Percentiles rank a stretch among this genome's conserved stretches.
Evolutionary conservation across 2,888 invertebrate species (phyloP).

Genomic region (Thumatha senex): DNA sequence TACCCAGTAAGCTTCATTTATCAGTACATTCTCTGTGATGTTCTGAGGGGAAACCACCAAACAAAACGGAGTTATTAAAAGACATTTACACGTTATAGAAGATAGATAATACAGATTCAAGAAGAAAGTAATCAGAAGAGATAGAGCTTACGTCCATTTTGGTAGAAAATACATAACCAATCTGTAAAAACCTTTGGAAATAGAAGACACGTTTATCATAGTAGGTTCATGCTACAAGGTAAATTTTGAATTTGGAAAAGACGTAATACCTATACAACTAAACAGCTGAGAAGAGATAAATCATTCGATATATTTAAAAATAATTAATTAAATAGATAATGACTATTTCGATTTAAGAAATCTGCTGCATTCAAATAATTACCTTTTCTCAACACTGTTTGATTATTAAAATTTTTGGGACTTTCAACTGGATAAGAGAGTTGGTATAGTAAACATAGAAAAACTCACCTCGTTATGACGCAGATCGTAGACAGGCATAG

Average conservation of each 20-base stretch:
- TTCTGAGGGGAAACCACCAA: constrained; percentile 92
- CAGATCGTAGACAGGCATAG: constrained; percentile 96
- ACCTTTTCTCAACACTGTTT: constrained; percentile 28
- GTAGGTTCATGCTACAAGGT: constrained; percentile 62
- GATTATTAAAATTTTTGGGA: constrained; percentile 30
- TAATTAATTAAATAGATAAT: neutral
- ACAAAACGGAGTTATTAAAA: constrained; percentile 80
- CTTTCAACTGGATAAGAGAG: constrained; percentile 21
- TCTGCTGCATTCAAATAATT: constrained; percentile 15
- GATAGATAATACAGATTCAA: constrained; percentile 47
- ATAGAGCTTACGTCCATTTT: constrained; percentile 75
- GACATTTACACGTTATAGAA: constrained; percentile 56
- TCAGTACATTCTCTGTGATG: constrained; percentile 97
- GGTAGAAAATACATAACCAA: constrained; percentile 68
- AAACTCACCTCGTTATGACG: constrained; percentile 91
- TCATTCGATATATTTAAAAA: constrained; percentile 38
- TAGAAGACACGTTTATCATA: constrained; percentile 42
- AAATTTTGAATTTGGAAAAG: constrained; percentile 60
- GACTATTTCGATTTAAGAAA: too few species aligned
- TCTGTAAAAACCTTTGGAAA: constrained; percentile 68
- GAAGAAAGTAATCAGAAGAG: constrained; percentile 47
- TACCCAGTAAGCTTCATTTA: constrained; percentile 97
- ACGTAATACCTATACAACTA: constrained; percentile 33
- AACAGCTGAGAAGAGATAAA: constrained; percentile 39
- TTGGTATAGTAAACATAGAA: constrained; percentile 16